Evolutionary conservation across 2,888 invertebrate species (phyloP).

Genomic region (Sinodicranocentrus sp.): DNA sequence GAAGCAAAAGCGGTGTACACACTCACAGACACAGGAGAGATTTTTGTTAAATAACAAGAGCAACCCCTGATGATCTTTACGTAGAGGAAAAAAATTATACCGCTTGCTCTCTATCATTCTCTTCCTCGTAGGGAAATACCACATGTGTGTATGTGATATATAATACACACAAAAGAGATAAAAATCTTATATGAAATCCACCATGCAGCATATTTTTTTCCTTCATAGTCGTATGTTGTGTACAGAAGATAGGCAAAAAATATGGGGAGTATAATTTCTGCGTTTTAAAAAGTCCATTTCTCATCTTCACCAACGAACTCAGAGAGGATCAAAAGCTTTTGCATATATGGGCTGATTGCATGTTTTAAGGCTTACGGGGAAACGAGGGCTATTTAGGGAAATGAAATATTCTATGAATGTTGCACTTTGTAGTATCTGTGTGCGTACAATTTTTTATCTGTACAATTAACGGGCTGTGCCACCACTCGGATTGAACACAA

Average conservation of each 20-base stretch:
- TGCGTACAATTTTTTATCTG: slow-evolving; percentile 44
- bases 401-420: slow-evolving; percentile 37
- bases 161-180: not conserved
- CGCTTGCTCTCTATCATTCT: slow-evolving; percentile 28
- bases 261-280: not conserved
- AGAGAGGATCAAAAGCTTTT: too few species aligned
- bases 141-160: slow-evolving; percentile 2
- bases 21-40: not conserved
- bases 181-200: slow-evolving; percentile 24
- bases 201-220: slow-evolving; percentile 8
- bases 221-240: not conserved
- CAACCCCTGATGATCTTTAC: slow-evolving; percentile 58
- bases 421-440: too few species aligned
- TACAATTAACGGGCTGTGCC: slow-evolving; percentile 56
- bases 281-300: slow-evolving; percentile 2
- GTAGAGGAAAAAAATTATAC: too few species aligned
- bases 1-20: slow-evolving; percentile 10
- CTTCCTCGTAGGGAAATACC: slow-evolving; percentile 16
- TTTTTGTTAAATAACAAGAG: slow-evolving; percentile 54
- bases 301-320: not conserved
- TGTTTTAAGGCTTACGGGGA: not conserved
- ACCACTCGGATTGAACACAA: too few species aligned
- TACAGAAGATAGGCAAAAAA: not conserved
- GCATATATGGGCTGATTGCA: not conserved
- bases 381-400: slow-evolving; percentile 55